These are phyloP conservation scores for Holacanthus passer DNA, from an alignment of 2,113 vertebrate genomes.

Conservation along the genomic window DNA sequence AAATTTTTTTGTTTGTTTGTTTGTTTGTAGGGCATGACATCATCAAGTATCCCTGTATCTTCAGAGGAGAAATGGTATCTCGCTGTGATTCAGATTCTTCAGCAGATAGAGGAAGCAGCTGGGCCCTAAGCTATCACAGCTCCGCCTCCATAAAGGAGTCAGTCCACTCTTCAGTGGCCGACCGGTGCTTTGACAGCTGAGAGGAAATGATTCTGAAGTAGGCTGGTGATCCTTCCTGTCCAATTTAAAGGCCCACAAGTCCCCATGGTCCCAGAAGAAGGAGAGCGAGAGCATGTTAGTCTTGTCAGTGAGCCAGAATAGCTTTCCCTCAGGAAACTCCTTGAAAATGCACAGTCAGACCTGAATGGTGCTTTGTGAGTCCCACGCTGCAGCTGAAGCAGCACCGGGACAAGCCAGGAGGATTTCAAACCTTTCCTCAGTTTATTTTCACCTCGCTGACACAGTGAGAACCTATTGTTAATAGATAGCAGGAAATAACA, in stretches of 20 bases:
- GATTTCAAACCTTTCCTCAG: slow-evolving; percentile 53
- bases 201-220: slow-evolving; percentile 70
- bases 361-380: slow-evolving; percentile 52
- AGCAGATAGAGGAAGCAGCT: slow-evolving; percentile 43
- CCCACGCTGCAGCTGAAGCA: slow-evolving; percentile 51
- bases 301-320: slow-evolving; percentile 68
- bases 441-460: slow-evolving; percentile 64
- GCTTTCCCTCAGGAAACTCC: slow-evolving; percentile 75
- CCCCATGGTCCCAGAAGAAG: slow-evolving; percentile 36
- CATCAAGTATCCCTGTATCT: neutral
- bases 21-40: neutral
- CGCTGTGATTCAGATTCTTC: neutral
- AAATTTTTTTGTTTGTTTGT: neutral
- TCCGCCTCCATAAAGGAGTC: slow-evolving; percentile 10
- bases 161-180: slow-evolving; percentile 41
- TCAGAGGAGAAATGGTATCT: neutral
- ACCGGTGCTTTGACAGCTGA: slow-evolving; percentile 65
- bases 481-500: slow-evolving; percentile 39
- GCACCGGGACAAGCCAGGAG: slow-evolving; percentile 56
- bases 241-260: slow-evolving; percentile 26
- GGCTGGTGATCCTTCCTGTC: slow-evolving; percentile 68
- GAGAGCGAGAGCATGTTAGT: slow-evolving; percentile 57
- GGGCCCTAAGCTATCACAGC: neutral
- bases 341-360: slow-evolving; percentile 72
- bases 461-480: slow-evolving; percentile 49